These are phyloP conservation scores for Philopotamus ludificatus DNA, from an alignment of 1,140 invertebrate species.

Conservation along the genomic window DNA sequence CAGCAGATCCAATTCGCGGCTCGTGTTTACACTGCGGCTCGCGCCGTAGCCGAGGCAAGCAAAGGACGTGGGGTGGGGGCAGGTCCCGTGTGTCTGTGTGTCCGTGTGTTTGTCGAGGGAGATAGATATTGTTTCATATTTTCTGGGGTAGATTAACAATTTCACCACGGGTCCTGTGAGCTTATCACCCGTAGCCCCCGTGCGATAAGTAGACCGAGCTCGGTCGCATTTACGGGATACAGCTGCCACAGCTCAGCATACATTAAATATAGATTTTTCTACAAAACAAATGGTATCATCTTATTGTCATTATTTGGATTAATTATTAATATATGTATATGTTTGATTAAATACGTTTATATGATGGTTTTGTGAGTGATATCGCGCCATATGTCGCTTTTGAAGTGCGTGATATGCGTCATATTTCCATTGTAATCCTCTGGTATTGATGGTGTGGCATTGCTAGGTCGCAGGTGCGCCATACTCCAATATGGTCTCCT, in stretches of 20 bases:
- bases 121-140: slow-evolving; percentile 18
- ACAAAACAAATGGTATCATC: too few relatives aligned
- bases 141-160: slow-evolving; percentile 15
- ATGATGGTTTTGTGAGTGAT: too few relatives aligned
- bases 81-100: not conserved
- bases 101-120: not conserved
- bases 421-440: too few relatives aligned
- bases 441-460: slow-evolving; percentile 14
- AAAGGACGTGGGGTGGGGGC: slow-evolving; percentile 6
- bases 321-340: too few relatives aligned
- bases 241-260: not conserved
- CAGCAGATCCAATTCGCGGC: slow-evolving; percentile 3
- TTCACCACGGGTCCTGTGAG: not conserved
- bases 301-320: too few relatives aligned
- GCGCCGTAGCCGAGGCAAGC: not conserved
- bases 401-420: too few relatives aligned
- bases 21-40: slow-evolving; percentile 10
- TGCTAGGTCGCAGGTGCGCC: not conserved
- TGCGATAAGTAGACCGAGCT: slow-evolving; percentile 3
- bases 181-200: slow-evolving; percentile 1
- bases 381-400: too few relatives aligned
- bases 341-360: too few relatives aligned
- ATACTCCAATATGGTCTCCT: not conserved
- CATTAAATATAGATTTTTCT: too few relatives aligned
- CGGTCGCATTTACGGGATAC: not conserved